phyloP scores from a whole-genome alignment of 2,113 vertebrate genomes.

The Xenopus laevis region DNA sequence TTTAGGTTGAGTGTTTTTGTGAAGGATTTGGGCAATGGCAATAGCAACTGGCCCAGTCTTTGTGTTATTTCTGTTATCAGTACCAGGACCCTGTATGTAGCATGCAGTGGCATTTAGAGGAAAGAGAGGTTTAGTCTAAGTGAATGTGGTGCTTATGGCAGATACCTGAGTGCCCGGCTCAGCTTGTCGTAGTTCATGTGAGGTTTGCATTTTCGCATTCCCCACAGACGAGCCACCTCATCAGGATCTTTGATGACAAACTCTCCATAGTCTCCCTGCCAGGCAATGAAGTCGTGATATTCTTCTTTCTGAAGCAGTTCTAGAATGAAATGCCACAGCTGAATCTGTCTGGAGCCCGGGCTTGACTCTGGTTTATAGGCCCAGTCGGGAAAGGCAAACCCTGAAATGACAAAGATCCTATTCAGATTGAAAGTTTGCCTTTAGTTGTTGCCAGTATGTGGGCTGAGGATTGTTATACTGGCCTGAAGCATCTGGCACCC shows the following conservation, averaged over 20 bases:
- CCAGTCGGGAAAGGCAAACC: constrained; percentile 90
- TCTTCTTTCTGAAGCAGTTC: constrained; percentile 89
- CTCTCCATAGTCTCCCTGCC: constrained; percentile 90
- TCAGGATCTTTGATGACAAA: constrained; percentile 91
- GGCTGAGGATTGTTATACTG: too few species aligned
- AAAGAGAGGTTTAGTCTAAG: too few species aligned
- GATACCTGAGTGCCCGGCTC: constrained; percentile 82
- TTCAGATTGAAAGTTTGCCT: too few species aligned
- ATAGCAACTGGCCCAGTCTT: too few species aligned
- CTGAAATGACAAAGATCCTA: constrained; percentile 52
- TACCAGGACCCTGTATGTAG: neutral
- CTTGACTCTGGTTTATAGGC: constrained; percentile 90
- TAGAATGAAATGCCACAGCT: constrained; percentile 87
- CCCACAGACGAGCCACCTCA: constrained; percentile 85
- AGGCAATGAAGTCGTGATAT: constrained; percentile 83
- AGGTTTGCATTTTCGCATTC: constrained; percentile 83
- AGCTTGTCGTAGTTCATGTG: constrained; percentile 95
- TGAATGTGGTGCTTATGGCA: too few species aligned
- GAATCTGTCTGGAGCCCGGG: constrained; percentile 78
- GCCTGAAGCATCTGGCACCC: too few species aligned
- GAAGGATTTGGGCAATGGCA: too few species aligned
- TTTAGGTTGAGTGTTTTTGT: too few species aligned
- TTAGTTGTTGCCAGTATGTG: too few species aligned
- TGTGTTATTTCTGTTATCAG: too few species aligned
- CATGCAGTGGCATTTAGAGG: too few species aligned